A percentile compares a stretch with the other conserved stretches of the same genome.
These are phyloP conservation scores for Peromyscus melanophrys DNA, from an alignment of 2,797 vertebrate species.

Conservation along the genomic window DNA sequence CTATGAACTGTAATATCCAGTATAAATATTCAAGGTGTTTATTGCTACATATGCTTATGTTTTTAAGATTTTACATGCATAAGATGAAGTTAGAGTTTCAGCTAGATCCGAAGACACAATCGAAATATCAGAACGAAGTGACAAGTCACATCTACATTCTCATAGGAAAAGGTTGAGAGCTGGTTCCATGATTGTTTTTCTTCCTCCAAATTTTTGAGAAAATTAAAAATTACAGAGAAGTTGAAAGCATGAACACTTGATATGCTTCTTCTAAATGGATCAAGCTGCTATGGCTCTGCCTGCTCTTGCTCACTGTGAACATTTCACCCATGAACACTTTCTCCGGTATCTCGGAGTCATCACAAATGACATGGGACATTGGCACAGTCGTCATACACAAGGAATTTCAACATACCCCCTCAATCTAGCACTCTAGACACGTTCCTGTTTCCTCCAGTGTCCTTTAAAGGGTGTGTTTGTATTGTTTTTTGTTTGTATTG, in stretches of 20 bases:
- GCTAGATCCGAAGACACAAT: neutral
- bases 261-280: neutral
- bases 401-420: neutral
- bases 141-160: neutral
- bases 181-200: neutral
- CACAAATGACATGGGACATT: neutral
- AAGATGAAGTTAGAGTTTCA: neutral
- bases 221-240: neutral
- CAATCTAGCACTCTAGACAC: neutral
- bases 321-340: neutral
- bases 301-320: neutral
- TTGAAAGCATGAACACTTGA: slow-evolving; percentile 2
- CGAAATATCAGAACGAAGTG: neutral
- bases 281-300: neutral
- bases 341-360: neutral
- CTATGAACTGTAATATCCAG: neutral
- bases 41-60: neutral
- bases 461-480: neutral
- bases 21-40: neutral
- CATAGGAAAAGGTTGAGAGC: neutral
- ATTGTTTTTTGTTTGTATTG: neutral
- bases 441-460: neutral
- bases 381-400: neutral
- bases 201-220: neutral
- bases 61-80: neutral